phyloP scores from a whole-genome alignment of 2,797 vertebrate species.

The Chelidonichthys spinosus region DNA sequence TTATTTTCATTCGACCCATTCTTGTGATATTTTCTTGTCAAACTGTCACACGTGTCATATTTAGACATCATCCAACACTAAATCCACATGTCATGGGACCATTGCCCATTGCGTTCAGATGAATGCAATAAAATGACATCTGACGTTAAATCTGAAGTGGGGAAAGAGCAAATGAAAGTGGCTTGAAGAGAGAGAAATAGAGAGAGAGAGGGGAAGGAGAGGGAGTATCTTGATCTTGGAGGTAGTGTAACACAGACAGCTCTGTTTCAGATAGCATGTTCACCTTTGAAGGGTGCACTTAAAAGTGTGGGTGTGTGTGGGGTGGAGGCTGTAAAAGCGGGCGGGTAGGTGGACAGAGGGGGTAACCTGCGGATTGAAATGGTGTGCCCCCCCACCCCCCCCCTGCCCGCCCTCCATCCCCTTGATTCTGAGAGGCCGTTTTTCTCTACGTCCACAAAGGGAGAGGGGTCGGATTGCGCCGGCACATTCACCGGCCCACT shows the following conservation, averaged over 20 bases:
- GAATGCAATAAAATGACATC: background rate
- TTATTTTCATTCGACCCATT: background rate
- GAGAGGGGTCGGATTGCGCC: slow-evolving; percentile 81
- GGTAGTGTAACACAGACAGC: slow-evolving; percentile 72
- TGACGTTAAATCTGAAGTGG: slow-evolving; percentile 1
- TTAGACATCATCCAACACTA: background rate
- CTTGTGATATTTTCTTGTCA: slow-evolving; percentile 6
- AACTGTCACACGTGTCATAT: background rate
- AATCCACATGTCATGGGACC: background rate
- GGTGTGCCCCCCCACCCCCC: slow-evolving; percentile 75
- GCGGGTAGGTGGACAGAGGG: slow-evolving; percentile 55
- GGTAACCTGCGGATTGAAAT: slow-evolving; percentile 83
- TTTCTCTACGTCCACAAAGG: slow-evolving; percentile 84
- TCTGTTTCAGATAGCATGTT: slow-evolving; percentile 79
- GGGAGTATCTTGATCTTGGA: slow-evolving; percentile 58
- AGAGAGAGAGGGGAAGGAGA: slow-evolving; percentile 13
- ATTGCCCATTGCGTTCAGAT: background rate
- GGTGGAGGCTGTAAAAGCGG: slow-evolving; percentile 58
- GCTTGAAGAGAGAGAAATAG: slow-evolving; percentile 27
- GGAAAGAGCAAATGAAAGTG: slow-evolving; percentile 17
- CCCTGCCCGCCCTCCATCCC: slow-evolving; percentile 65
- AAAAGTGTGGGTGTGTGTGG: slow-evolving; percentile 72
- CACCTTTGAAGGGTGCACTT: slow-evolving; percentile 85
- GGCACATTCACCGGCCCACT: slow-evolving; percentile 86
- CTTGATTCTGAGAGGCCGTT: slow-evolving; percentile 82